phyloP scores from a whole-genome alignment of 2,888 invertebrate species.

The Xanthia togata region DNA sequence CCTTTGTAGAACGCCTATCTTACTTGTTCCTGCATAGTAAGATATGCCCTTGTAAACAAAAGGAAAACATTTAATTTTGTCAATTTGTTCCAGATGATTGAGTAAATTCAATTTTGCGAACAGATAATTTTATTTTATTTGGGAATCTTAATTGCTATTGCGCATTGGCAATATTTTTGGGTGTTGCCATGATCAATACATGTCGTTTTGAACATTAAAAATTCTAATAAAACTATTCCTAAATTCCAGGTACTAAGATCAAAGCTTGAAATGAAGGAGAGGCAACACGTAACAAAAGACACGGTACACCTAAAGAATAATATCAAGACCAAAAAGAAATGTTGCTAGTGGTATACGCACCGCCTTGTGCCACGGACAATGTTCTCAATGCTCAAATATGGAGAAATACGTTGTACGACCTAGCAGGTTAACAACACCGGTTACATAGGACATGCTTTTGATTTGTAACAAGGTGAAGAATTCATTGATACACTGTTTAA shows the following conservation, averaged over 20 bases:
- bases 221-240: not conserved
- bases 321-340: slow-evolving; percentile 91
- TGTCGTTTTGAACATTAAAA: not conserved
- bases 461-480: slow-evolving; percentile 17
- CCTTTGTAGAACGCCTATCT: not conserved
- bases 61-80: not conserved
- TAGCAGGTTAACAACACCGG: slow-evolving; percentile 73
- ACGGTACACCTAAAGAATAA: slow-evolving; percentile 93
- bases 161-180: not conserved
- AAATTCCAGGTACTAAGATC: slow-evolving; percentile 94
- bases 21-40: not conserved
- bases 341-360: slow-evolving; percentile 88
- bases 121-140: not conserved
- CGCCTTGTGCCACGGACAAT: slow-evolving; percentile 83
- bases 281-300: slow-evolving; percentile 93
- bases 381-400: slow-evolving; percentile 87
- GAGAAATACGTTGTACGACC: slow-evolving; percentile 85
- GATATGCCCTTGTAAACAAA: not conserved
- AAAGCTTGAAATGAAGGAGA: slow-evolving; percentile 95
- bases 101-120: not conserved
- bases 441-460: slow-evolving; percentile 41
- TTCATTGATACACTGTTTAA: slow-evolving; percentile 20
- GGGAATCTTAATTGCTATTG: too few relatives aligned
- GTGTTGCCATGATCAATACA: not conserved
- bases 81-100: not conserved